Evolutionary conservation across 92 coral and sea anemone genomes (phyloP).

Genomic region (Ricordea florida): DNA sequence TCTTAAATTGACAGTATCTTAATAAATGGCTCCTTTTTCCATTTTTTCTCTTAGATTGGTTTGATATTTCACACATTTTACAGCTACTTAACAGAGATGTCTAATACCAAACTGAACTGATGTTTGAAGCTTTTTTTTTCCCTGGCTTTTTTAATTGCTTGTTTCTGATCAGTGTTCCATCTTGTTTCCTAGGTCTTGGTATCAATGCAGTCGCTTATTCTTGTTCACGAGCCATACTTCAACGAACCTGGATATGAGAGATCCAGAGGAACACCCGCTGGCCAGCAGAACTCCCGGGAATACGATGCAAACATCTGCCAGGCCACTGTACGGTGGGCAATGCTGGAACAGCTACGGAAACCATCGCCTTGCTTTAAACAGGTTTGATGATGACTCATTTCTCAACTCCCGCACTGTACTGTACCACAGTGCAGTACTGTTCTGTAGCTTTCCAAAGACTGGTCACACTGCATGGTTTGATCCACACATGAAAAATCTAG

Average conservation of each 20-base stretch:
- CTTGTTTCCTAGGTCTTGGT: constrained; percentile 71
- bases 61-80: too few relatives aligned
- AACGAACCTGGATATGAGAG: constrained; percentile 99
- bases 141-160: too few relatives aligned
- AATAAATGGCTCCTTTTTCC: too few relatives aligned
- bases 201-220: constrained; percentile 94
- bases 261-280: constrained; percentile 98
- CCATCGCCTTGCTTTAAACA: constrained; percentile 96
- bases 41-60: too few relatives aligned
- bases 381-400: constrained; percentile 30
- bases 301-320: constrained; percentile 99
- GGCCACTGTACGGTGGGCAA: constrained; percentile 96
- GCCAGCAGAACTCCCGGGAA: constrained; percentile 98
- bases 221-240: constrained; percentile 97
- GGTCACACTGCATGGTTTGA: too few relatives aligned
- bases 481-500: too few relatives aligned
- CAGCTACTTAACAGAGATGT: too few relatives aligned
- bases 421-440: too few relatives aligned
- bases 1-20: too few relatives aligned
- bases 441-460: too few relatives aligned
- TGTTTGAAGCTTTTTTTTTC: too few relatives aligned
- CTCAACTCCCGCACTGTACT: not conserved
- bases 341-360: constrained; percentile 90
- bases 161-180: not conserved
- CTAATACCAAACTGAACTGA: too few relatives aligned